Evolutionary conservation across 2,888 invertebrate genomes (phyloP).

Genomic region (Hololepta plana): DNA sequence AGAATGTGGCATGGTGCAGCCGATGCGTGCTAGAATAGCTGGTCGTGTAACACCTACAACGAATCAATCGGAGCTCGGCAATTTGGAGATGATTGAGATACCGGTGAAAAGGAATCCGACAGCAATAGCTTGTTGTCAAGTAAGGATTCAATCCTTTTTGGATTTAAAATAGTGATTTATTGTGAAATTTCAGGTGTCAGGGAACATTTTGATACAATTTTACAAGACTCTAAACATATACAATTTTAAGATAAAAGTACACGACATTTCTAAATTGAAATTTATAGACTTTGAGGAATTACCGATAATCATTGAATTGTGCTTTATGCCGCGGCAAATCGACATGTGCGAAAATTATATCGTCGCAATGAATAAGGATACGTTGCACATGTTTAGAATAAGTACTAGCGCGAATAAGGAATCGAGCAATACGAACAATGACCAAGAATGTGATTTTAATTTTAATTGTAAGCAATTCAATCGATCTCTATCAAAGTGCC

Average conservation of each 20-base stretch:
- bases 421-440: slow-evolving; percentile 7
- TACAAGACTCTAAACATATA: slow-evolving; percentile 31
- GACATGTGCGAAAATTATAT: slow-evolving; percentile 50
- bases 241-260: slow-evolving; percentile 42
- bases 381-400: slow-evolving; percentile 43
- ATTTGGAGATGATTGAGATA: slow-evolving; percentile 56
- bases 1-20: slow-evolving; percentile 30
- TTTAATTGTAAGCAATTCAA: slow-evolving; percentile 18
- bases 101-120: slow-evolving; percentile 42
- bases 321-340: slow-evolving; percentile 39
- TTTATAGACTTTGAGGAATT: slow-evolving; percentile 53
- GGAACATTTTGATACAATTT: slow-evolving; percentile 26
- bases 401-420: no score
- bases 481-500: background rate
- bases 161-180: slow-evolving; percentile 5
- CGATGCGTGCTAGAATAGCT: slow-evolving; percentile 51
- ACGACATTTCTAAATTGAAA: slow-evolving; percentile 45
- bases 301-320: slow-evolving; percentile 43
- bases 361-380: slow-evolving; percentile 39
- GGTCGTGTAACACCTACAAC: slow-evolving; percentile 56
- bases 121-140: slow-evolving; percentile 43
- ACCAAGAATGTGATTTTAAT: slow-evolving; percentile 14
- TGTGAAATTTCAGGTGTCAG: slow-evolving; percentile 21
- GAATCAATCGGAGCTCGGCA: slow-evolving; percentile 37
- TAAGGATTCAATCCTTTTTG: slow-evolving; percentile 11